Evolutionary conservation across 2,888 invertebrate genomes (phyloP), one percentile per base, ranked within the genome.

Genomic region (Odontomyia ornata): DNA sequence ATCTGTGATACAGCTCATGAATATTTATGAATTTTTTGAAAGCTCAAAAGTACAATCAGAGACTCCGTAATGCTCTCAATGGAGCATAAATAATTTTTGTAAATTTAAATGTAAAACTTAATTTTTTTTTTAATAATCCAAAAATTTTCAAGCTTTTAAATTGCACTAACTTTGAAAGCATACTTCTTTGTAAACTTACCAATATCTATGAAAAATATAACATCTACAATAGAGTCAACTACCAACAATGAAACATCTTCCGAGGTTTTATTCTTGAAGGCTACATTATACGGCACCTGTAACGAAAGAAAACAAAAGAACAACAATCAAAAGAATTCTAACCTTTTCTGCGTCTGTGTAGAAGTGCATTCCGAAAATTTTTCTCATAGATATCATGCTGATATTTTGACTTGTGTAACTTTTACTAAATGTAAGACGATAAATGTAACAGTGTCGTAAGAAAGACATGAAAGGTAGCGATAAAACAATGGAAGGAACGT

Each of bases 141-240:
- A n/a, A n/a, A n/a, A n/a, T n/a, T 36, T 36, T 36, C 3, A 36
- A 36, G 9, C 9, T 5, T 36, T 36, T 9, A 36, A 36, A 36
- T 36, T 36, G 36, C 36, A 36, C 36, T 9, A 9, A 36, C 9
- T 36, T 5, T 36, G 9, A 36, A 36, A 5, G 36, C 3, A 36
- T 36, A 9, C 36, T n/a, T n/a, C n/a, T n/a, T n/a, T 4, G n/a
- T 52, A 52, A 52, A 81, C 85, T 85, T 81, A 87, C 87, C 87
- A 88, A 99, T 99, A 90, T 99, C 99, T 88, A 99, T 98, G 91
- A 99, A 99, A 91, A 99, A 99, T 86, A 99, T 97, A 83, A 99
- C 99, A 89, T 99, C 99, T 84, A 99, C 99, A 85, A 99, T 98
- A 82, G 98, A 98, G 89, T 97, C 95, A 88, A 97, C 95, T 85